Percentiles rank a stretch among this genome's conserved stretches.
These are phyloP conservation scores for Eufriesea mexicana DNA, from an alignment of 1,140 invertebrate species.

Conservation along the genomic window DNA sequence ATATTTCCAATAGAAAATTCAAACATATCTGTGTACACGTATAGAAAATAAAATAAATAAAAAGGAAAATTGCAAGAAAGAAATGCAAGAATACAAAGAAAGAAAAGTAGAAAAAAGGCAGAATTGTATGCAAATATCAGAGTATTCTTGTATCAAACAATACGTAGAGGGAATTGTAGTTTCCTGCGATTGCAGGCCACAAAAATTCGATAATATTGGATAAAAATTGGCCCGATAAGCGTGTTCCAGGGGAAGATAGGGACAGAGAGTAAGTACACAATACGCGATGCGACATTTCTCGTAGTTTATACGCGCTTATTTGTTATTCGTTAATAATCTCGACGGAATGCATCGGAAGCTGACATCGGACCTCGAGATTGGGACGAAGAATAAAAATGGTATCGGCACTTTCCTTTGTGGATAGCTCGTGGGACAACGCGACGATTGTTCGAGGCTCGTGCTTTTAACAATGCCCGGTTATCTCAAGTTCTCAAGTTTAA, in stretches of 20 bases:
- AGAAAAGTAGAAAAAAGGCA: too few relatives aligned
- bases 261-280: not conserved
- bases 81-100: too few relatives aligned
- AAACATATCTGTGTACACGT: too few relatives aligned
- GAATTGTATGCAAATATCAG: not conserved
- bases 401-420: not conserved
- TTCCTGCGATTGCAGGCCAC: not conserved
- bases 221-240: constrained; percentile 1
- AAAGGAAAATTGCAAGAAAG: too few relatives aligned
- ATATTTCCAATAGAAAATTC: too few relatives aligned
- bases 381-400: not conserved
- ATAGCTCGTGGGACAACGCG: constrained; percentile 10
- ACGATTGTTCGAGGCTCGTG: constrained; percentile 12
- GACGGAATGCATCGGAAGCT: not conserved
- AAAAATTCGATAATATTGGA: not conserved
- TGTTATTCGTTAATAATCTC: not conserved
- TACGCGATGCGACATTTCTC: not conserved
- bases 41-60: too few relatives aligned
- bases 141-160: not conserved
- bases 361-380: not conserved
- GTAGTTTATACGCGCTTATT: not conserved
- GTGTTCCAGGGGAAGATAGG: too few relatives aligned
- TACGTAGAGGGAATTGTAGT: not conserved
- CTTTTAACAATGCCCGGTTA: not conserved
- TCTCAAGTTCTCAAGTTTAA: constrained; percentile 13